Conservation (phyloP, 1,140 invertebrate species). For the Diachasma alloeum region DNA sequence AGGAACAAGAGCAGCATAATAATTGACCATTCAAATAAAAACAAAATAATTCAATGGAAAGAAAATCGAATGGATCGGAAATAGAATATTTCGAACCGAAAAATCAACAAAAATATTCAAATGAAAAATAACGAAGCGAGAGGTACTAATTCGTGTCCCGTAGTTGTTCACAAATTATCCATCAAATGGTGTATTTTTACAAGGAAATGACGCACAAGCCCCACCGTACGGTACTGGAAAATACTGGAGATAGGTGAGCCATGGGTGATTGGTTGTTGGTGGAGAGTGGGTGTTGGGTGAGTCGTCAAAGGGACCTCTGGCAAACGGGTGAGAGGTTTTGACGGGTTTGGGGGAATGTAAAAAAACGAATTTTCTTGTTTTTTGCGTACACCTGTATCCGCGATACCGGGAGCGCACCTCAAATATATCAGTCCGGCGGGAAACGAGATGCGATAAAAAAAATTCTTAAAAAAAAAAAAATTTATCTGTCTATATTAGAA, state of each 20-base stretch:
- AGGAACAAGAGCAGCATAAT: too few relatives aligned
- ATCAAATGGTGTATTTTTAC: conserved; percentile 49
- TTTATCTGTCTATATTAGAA: too few relatives aligned
- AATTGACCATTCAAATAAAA: neutral
- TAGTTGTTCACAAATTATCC: conserved; percentile 44
- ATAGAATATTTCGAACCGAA: neutral
- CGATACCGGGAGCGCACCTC: neutral
- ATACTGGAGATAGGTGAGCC: neutral
- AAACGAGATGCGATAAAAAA: neutral
- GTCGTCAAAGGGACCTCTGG: neutral
- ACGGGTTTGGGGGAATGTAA: neutral
- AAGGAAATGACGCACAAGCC: conserved; percentile 45
- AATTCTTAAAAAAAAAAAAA: neutral
- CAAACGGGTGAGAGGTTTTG: neutral
- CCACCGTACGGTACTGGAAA: neutral
- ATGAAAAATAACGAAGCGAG: conserved; percentile 1
- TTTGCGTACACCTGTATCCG: neutral
- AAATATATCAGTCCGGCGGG: neutral
- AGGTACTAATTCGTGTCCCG: conserved; percentile 43
- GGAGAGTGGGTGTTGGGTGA: neutral
- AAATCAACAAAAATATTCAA: neutral
- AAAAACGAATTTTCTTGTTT: neutral
- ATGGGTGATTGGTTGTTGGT: conserved; percentile 20
- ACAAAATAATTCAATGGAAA: neutral
- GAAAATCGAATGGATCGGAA: neutral